These are phyloP conservation scores for Synergus umbraculus DNA, from an alignment of 2,888 invertebrate species.

Conservation along the genomic window DNA sequence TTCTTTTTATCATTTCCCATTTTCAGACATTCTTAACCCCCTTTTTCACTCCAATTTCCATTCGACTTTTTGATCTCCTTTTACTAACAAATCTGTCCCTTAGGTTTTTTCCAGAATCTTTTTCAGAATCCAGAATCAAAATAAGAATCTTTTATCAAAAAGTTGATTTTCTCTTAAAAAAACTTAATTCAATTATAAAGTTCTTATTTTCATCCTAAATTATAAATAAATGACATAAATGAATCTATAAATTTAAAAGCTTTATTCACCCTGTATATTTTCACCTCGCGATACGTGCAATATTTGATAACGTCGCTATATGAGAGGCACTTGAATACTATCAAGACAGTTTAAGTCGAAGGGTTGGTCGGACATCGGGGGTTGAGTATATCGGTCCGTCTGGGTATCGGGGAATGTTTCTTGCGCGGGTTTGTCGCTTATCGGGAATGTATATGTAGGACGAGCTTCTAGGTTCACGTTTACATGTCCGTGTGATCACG, in stretches of 20 bases:
- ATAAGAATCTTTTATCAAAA: too few relatives aligned
- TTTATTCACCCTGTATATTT: constrained; percentile 13
- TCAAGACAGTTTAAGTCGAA: constrained; percentile 56
- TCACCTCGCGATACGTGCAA: background rate
- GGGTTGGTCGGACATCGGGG: constrained; percentile 56
- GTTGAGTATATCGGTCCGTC: constrained; percentile 59
- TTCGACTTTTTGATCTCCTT: too few relatives aligned
- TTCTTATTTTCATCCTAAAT: too few relatives aligned
- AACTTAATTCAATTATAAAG: too few relatives aligned
- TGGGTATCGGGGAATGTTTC: constrained; percentile 73
- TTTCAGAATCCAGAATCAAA: too few relatives aligned
- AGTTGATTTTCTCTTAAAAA: too few relatives aligned
- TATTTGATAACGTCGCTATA: background rate
- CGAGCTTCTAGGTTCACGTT: constrained; percentile 42
- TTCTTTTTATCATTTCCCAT: too few relatives aligned
- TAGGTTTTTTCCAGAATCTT: too few relatives aligned
- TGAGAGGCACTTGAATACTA: constrained; percentile 44
- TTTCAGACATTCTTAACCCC: too few relatives aligned
- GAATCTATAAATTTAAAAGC: background rate
- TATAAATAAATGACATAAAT: background rate
- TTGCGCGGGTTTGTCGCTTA: constrained; percentile 71
- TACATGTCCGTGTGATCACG: constrained; percentile 23
- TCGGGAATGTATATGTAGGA: constrained; percentile 72
- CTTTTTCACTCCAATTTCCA: too few relatives aligned
- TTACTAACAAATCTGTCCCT: too few relatives aligned